phyloP scores from a whole-genome alignment of 2,797 vertebrate species.

The Apogon talboti region DNA sequence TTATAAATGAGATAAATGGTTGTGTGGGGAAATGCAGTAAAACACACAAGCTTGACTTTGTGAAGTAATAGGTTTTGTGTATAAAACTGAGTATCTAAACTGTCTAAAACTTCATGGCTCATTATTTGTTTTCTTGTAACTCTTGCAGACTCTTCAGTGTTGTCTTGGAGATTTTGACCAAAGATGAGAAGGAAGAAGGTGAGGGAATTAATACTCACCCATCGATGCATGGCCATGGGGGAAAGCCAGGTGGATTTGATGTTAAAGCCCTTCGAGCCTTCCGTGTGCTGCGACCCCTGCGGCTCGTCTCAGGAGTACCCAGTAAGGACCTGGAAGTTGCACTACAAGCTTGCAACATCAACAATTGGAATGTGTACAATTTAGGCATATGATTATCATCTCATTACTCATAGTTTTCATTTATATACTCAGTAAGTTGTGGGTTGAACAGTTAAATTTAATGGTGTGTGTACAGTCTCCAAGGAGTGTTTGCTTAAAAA shows the following conservation, averaged over 20 bases:
- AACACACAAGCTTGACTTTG: too few species aligned
- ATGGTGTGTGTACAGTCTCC: constrained; percentile 61
- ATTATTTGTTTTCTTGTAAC: constrained; percentile 51
- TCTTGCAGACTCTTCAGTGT: constrained; percentile 92
- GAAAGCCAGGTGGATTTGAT: constrained; percentile 97
- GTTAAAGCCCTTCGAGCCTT: constrained; percentile 99
- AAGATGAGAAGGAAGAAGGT: constrained; percentile 89
- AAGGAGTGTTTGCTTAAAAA: constrained; percentile 59
- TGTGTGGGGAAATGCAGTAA: too few species aligned
- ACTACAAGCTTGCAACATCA: neutral
- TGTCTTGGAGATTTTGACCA: constrained; percentile 98
- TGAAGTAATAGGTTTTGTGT: neutral
- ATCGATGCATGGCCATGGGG: constrained; percentile 87
- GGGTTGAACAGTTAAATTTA: constrained; percentile 28
- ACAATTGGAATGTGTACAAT: neutral
- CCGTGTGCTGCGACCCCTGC: constrained; percentile 96
- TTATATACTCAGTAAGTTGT: neutral
- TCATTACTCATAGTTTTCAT: too few species aligned
- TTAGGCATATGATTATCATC: too few species aligned
- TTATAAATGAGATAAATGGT: too few species aligned
- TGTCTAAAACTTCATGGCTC: neutral
- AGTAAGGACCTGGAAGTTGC: constrained; percentile 85
- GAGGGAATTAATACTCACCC: constrained; percentile 66
- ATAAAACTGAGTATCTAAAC: too few species aligned
- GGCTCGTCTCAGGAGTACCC: constrained; percentile 99